Base-by-base conservation (phyloP, 2,888 invertebrate species). In the Plebejus argus region DNA sequence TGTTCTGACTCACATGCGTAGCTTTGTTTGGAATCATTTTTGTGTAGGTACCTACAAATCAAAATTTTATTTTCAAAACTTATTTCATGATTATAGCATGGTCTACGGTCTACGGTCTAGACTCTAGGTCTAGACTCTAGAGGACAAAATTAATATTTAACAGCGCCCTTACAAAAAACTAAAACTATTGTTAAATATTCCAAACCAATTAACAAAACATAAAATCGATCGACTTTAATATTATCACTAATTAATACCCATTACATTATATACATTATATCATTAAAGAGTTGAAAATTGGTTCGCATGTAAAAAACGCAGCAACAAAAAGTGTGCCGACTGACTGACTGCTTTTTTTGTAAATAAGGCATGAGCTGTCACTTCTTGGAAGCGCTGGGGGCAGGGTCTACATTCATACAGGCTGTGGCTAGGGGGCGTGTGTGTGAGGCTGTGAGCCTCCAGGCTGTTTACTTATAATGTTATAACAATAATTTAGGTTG, bases 351-450 rank as follows among this genome's bases (percentile, higher is more conserved):
- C 28, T 70, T 70, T 76, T 72, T 53, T 45, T 71, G 71, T 77
- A 81, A 80, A 81, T 78, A 80, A 80, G 79, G 78, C 80, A 82
- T 83, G 84, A 84, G 83, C 82, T 83, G 83, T 80, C 82, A 82
- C 80, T 88, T 87, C 86, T 85, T 79, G 83, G 87, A 86, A 86
- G 79, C 76, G 76, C 72, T 71, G 81, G 81, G 80, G 74, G 74
- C 72, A 8, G 49, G 72, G 72, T 74, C 20, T 39, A 66, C 66
- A 66, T 66, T 33, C 28, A 66, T 33, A 66, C 66, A 33, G 28
- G 28, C 18, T 70, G 71, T 49, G 72, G 45, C 72, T 23, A 49
- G 53, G 74, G 79, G 61, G 56, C 70, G 28, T 45, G 71, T 45
- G 33, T 70, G 76, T 61, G 70, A 71, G 56, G 71, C 72, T 70